Percentiles rank a stretch among this genome's conserved stretches.
phyloP scores from a whole-genome alignment of 2,113 vertebrate species.

The Halichoerus grypus region DNA sequence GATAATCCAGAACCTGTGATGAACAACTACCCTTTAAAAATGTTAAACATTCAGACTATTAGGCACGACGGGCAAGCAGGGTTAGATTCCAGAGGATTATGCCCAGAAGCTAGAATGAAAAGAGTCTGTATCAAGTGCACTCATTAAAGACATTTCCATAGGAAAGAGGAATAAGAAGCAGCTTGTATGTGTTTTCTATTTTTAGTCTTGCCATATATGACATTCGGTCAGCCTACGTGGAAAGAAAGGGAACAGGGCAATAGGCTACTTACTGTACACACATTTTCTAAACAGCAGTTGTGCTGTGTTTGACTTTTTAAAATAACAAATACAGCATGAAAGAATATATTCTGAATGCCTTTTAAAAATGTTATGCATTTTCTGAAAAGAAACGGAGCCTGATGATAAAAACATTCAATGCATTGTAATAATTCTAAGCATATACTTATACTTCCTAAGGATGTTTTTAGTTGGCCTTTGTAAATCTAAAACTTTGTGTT shows the following conservation, averaged over 20 bases:
- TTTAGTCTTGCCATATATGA: neutral
- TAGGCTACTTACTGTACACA: too few relatives aligned
- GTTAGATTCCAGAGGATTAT: neutral
- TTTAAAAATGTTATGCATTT: neutral
- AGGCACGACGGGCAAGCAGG: neutral
- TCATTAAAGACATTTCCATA: neutral
- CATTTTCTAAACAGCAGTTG: neutral
- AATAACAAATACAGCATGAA: neutral
- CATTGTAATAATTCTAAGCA: neutral
- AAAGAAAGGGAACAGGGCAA: neutral
- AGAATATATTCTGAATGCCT: neutral
- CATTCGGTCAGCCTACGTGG: rapidly evolving
- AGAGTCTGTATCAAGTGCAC: neutral
- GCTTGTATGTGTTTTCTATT: neutral
- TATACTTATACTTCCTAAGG: neutral
- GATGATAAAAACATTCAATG: neutral
- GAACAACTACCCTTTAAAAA: slow-evolving; percentile 4
- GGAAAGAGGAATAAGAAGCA: neutral
- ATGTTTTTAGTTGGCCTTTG: neutral
- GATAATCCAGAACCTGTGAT: slow-evolving; percentile 67
- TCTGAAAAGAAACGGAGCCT: neutral
- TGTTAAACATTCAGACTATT: neutral
- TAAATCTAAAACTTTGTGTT: neutral
- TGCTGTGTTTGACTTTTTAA: neutral
- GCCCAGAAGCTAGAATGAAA: neutral